Percentiles rank a stretch among this genome's conserved stretches.
These are phyloP conservation scores for Urocynchramus pylzowi DNA, from an alignment of 2,113 vertebrate genomes.

Conservation along the genomic window DNA sequence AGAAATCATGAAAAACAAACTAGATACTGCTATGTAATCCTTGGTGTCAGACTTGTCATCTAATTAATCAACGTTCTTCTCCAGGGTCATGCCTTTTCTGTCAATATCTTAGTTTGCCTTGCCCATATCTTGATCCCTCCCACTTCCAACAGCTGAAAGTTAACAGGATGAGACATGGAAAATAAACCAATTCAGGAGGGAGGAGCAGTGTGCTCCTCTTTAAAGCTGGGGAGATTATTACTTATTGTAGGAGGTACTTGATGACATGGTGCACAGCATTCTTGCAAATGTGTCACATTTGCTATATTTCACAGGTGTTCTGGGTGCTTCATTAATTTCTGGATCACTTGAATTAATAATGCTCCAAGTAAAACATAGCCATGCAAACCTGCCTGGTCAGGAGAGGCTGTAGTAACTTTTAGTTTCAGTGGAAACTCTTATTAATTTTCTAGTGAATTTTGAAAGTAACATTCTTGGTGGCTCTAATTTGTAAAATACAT, in stretches of 20 bases:
- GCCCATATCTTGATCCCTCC: neutral
- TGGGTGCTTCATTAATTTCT: neutral
- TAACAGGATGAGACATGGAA: neutral
- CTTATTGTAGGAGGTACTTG: neutral
- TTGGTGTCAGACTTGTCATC: neutral
- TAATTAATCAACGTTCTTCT: neutral
- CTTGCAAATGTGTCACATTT: neutral
- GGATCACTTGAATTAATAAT: neutral
- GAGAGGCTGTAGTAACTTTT: neutral
- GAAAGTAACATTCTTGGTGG: neutral
- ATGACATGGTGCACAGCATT: neutral
- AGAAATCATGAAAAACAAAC: neutral
- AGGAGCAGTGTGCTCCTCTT: neutral
- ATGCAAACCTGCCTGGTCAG: neutral
- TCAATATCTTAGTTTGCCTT: neutral
- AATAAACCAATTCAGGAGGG: neutral
- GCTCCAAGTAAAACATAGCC: neutral
- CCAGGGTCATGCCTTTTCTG: neutral
- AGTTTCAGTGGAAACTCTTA: neutral
- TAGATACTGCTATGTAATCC: neutral
- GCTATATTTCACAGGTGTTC: neutral
- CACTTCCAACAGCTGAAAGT: neutral
- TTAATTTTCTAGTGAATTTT: neutral
- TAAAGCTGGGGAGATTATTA: neutral
- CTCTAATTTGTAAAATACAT: neutral